Evolutionary conservation across 1,140 invertebrate species (phyloP).

Genomic region (Drosophila funebris): DNA sequence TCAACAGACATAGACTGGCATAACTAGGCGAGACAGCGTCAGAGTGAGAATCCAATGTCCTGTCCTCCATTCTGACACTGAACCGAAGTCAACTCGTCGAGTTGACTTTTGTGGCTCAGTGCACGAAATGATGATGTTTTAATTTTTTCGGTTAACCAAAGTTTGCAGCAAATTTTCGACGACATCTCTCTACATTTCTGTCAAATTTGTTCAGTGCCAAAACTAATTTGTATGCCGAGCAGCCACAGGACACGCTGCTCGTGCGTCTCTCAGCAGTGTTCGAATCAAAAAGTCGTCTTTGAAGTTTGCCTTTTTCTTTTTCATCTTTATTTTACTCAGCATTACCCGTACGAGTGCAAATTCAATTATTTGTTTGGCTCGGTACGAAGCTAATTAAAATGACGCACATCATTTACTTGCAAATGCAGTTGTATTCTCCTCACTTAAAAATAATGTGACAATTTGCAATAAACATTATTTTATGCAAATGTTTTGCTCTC

Average conservation of each 20-base stretch:
- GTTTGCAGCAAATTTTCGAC: slow-evolving; percentile 60
- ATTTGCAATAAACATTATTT: not conserved
- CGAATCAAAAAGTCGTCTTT: slow-evolving; percentile 65
- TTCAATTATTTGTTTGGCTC: slow-evolving; percentile 66
- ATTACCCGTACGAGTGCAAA: slow-evolving; percentile 38
- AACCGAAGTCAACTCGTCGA: slow-evolving; percentile 48
- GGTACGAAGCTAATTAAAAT: slow-evolving; percentile 69
- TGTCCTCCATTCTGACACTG: not conserved
- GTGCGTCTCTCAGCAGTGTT: slow-evolving; percentile 23
- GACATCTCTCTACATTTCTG: slow-evolving; percentile 49
- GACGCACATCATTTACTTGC: slow-evolving; percentile 69
- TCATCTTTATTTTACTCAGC: slow-evolving; percentile 6
- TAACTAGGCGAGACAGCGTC: slow-evolving; percentile 41
- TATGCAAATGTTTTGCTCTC: too few species aligned
- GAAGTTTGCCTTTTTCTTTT: slow-evolving; percentile 44
- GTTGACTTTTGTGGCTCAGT: slow-evolving; percentile 69
- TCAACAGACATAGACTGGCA: slow-evolving; percentile 58
- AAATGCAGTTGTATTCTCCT: slow-evolving; percentile 72
- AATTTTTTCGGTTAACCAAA: slow-evolving; percentile 80
- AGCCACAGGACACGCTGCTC: slow-evolving; percentile 64
- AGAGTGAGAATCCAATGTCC: slow-evolving; percentile 4
- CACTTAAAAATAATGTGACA: not conserved
- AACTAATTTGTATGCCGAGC: slow-evolving; percentile 76
- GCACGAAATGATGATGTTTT: slow-evolving; percentile 81
- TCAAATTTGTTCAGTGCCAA: slow-evolving; percentile 33